Evolutionary conservation across 2,888 invertebrate species (phyloP).

Genomic region (Drosophila limbata): DNA sequence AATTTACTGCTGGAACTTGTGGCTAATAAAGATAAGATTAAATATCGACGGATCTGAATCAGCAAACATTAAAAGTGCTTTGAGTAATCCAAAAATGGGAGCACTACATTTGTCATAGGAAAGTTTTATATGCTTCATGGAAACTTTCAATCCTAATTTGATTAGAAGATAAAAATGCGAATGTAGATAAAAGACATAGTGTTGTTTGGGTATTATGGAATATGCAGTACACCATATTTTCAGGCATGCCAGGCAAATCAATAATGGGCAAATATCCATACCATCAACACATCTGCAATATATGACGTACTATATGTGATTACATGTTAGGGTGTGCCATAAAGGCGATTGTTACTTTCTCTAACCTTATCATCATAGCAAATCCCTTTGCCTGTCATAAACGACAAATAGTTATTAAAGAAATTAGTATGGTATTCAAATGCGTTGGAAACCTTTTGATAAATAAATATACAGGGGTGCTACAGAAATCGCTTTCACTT

Average conservation of each 20-base stretch:
- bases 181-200: not conserved
- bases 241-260: not conserved
- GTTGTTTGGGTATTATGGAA: not conserved
- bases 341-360: not conserved
- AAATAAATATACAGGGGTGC: no score
- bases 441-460: no score
- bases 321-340: no score
- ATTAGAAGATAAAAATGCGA: not conserved
- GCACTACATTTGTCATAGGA: not conserved
- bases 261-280: not conserved
- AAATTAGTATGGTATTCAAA: no score
- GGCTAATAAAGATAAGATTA: conserved; percentile 13
- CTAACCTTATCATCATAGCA: no score
- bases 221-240: no score
- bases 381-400: no score
- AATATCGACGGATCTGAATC: not conserved
- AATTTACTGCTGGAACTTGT: not conserved
- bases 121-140: not conserved
- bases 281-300: not conserved
- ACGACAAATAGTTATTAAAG: no score
- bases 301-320: no score
- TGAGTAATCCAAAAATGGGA: not conserved
- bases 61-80: not conserved
- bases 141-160: not conserved
- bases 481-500: no score